Evolutionary conservation across 1,140 invertebrate genomes (phyloP).

Genomic region (Saccostrea cuccullata): DNA sequence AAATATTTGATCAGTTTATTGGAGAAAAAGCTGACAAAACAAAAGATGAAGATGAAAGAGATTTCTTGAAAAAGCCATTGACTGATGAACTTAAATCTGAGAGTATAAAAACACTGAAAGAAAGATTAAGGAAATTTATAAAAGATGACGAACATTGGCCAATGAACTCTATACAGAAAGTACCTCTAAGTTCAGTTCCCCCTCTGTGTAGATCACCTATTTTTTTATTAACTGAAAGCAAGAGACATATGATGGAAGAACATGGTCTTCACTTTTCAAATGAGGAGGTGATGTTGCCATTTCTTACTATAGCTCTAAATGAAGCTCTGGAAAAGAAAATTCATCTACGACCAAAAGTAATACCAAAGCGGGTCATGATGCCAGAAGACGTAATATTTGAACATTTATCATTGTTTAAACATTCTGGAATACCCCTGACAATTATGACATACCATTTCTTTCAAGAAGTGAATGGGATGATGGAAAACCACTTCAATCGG

Average conservation of each 20-base stretch:
- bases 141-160: not conserved
- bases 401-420: not conserved
- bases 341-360: not conserved
- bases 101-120: no score
- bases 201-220: not conserved
- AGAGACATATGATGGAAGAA: not conserved
- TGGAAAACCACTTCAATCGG: conserved; percentile 10
- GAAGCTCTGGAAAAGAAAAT: not conserved
- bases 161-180: not conserved
- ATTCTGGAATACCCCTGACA: not conserved
- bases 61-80: no score
- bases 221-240: not conserved
- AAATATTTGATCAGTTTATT: no score
- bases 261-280: not conserved
- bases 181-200: not conserved
- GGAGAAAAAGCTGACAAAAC: no score
- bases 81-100: no score
- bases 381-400: not conserved
- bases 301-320: not conserved
- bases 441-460: not conserved
- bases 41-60: no score
- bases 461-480: not conserved
- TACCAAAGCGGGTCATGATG: not conserved
- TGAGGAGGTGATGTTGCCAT: not conserved
- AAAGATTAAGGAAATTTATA: no score